These are phyloP conservation scores for Formicarius rufipectus DNA, from an alignment of 2,113 vertebrate genomes.

Conservation along the genomic window DNA sequence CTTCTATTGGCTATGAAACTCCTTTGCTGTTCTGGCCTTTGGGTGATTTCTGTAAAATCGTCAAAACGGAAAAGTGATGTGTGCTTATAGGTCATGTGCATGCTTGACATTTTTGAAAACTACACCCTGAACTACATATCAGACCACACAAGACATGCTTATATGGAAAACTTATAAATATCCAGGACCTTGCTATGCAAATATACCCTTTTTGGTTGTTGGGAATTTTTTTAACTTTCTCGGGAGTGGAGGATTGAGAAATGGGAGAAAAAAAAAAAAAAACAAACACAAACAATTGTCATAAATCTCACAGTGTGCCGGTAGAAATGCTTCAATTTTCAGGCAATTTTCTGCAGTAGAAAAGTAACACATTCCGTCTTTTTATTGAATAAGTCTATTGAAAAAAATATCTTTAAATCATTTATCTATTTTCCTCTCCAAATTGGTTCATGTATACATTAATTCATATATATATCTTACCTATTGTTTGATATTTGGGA, in stretches of 20 bases:
- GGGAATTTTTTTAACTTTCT: not conserved
- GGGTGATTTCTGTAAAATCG: not conserved
- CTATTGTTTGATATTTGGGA: not conserved
- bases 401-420: not conserved
- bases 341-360: not conserved
- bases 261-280: too few relatives aligned
- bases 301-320: not conserved
- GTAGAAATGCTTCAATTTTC: not conserved
- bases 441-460: not conserved
- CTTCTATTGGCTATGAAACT: not conserved
- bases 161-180: not conserved
- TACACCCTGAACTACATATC: not conserved
- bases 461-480: not conserved
- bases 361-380: not conserved
- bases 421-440: not conserved
- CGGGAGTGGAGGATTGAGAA: not conserved
- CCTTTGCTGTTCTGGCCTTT: not conserved
- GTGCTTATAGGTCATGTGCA: not conserved
- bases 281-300: rapidly evolving
- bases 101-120: constrained; percentile 7
- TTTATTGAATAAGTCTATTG: not conserved
- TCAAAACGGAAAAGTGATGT: not conserved
- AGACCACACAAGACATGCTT: not conserved
- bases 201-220: not conserved
- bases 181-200: not conserved